Conservation (phyloP, 2,113 vertebrate genomes). For the Gorsachius goisagi region DNA sequence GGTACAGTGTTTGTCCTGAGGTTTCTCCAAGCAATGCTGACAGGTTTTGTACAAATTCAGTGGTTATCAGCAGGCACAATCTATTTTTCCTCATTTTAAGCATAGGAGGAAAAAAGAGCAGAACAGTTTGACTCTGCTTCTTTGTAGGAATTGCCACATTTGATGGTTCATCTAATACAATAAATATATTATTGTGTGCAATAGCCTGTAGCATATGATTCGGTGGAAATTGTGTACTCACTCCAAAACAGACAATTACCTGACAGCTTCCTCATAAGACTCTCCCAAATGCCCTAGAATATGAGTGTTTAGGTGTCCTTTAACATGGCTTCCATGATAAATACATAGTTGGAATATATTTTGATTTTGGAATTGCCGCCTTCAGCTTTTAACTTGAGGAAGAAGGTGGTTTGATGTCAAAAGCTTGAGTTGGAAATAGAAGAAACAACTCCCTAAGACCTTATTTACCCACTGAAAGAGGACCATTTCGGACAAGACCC, state of each 20-base stretch:
- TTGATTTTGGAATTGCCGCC: neutral
- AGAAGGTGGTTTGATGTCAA: neutral
- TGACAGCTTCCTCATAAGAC: neutral
- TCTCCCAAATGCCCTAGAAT: neutral
- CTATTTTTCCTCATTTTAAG: neutral
- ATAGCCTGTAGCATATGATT: neutral
- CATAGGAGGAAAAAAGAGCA: neutral
- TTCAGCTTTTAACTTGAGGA: neutral
- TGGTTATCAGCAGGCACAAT: neutral
- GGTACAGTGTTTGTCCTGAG: neutral
- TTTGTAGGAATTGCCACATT: neutral
- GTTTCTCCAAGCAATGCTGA: neutral
- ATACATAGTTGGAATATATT: neutral
- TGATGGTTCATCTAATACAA: neutral
- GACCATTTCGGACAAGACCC: neutral
- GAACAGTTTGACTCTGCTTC: neutral
- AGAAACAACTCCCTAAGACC: neutral
- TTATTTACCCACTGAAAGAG: neutral
- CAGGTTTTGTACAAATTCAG: neutral
- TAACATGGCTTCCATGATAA: neutral
- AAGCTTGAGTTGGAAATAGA: neutral
- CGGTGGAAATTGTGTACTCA: neutral
- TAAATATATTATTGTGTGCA: neutral
- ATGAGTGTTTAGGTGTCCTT: neutral
- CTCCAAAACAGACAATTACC: neutral